Evolutionary conservation across 2,797 vertebrate genomes (phyloP), one percentile per base, ranked within the genome.

Genomic region (Lophura swinhoii): DNA sequence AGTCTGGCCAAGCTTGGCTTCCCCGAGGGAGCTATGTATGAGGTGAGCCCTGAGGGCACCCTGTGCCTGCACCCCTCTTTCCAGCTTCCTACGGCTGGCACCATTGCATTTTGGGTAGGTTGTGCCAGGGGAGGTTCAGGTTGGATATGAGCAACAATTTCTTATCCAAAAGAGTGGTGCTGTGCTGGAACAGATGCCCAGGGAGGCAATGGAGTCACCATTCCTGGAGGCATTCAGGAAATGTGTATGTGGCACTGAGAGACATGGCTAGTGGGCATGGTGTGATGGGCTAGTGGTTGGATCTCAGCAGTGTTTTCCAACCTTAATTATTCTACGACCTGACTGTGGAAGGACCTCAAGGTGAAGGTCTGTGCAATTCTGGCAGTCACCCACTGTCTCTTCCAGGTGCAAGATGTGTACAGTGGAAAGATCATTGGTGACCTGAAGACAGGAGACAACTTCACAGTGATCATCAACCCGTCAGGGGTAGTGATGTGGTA

Each of bases 401-500:
- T 95, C 51, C 94, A 99, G 99, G 95, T 98, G 33, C 97, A 97
- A 80, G 97, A 99, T 0, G 98, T 99, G 80, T 99, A 98, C 76
- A 96, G 95, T 0, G 97, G 96, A 31, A 95, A 97, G 70, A 21
- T 90, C 23, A 51, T 95, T 56, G 96, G 92, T 0, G n/a, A 46
- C 28, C 94, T 99, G 86, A 98, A 96, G 75, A 95, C 97, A 17
- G 94, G 95, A 49, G 97, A 97, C 55, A 96, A 88, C 66, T 99
- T 99, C 73, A 98, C 98, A 0, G 98, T 99, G 44, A 84, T 97
- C 6, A 96, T 99, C 94, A 99, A 99, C 95, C 99, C 99, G 29
- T 98, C 98, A 0, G 99, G 99, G 6, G 99, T 99, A 83, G 99
- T 99, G 92, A 99, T 99, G 99, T 99, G 98, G 98, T 98, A 98